Percentiles rank a stretch among this genome's conserved stretches.
phyloP scores from a whole-genome alignment of 1,140 invertebrate species.

The Cotesia typhae region DNA sequence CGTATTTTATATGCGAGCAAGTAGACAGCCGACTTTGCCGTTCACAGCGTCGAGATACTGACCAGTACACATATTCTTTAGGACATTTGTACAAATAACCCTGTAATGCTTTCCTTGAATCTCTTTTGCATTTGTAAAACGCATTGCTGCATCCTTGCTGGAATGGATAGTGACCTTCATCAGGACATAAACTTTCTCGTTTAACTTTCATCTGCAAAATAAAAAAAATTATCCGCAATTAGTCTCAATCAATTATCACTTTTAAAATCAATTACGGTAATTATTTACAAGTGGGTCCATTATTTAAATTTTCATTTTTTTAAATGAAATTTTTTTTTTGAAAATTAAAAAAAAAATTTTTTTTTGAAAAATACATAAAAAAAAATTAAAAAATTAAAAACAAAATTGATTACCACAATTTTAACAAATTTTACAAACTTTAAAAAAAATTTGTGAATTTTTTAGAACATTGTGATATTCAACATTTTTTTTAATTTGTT shows the following conservation, averaged over 20 bases:
- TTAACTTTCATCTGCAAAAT: constrained; percentile 71
- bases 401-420: too few species aligned
- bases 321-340: too few species aligned
- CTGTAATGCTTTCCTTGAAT: constrained; percentile 66
- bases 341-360: too few species aligned
- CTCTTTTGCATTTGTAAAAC: constrained; percentile 77
- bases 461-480: too few species aligned
- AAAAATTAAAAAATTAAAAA: too few species aligned
- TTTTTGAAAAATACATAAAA: too few species aligned
- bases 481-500: too few species aligned
- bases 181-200: constrained; percentile 71
- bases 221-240: constrained; percentile 22
- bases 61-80: constrained; percentile 78
- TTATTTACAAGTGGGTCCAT: neutral
- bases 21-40: constrained; percentile 68
- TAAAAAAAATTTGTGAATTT: too few species aligned
- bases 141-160: constrained; percentile 73
- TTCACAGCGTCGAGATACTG: constrained; percentile 80
- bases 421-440: too few species aligned
- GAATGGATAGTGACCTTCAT: constrained; percentile 74
- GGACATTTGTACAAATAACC: constrained; percentile 82
- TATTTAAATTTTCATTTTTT: too few species aligned
- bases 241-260: neutral
- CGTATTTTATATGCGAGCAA: constrained; percentile 58
- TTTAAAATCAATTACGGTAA: neutral